A percentile compares a stretch with the other conserved stretches of the same genome.
These are phyloP conservation scores for Probaryconus sp. DNA, from an alignment of 1,140 invertebrate genomes.

Conservation along the genomic window DNA sequence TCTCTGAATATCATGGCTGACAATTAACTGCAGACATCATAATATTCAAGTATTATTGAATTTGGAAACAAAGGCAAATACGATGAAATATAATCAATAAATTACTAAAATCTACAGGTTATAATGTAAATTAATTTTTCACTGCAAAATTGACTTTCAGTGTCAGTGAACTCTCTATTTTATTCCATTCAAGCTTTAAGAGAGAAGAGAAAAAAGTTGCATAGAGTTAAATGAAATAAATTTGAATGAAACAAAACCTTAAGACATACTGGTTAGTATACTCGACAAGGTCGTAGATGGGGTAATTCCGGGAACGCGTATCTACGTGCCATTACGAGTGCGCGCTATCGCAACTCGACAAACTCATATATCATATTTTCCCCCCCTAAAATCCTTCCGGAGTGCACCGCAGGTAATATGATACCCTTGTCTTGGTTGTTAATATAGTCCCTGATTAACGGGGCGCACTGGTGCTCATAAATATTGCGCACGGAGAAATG, in stretches of 20 bases:
- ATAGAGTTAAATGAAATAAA: not conserved
- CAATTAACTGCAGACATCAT: no score
- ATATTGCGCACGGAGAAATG: conserved; percentile 41
- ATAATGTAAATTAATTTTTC: no score
- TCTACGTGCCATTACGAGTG: conserved; percentile 22
- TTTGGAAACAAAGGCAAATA: no score
- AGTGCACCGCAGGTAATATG: conserved; percentile 37
- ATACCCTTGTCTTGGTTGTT: conserved; percentile 56
- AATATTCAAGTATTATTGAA: no score
- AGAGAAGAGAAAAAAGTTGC: no score
- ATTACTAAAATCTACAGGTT: no score
- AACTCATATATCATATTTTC: conserved; percentile 37
- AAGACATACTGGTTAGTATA: no score
- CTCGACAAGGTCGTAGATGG: conserved; percentile 3
- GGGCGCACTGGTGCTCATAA: conserved; percentile 49
- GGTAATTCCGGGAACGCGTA: not conserved
- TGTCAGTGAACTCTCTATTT: no score
- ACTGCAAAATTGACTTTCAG: no score
- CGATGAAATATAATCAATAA: no score
- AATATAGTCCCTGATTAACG: conserved; percentile 59
- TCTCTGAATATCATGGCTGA: no score
- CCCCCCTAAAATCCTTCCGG: conserved; percentile 40
- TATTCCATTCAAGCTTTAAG: no score
- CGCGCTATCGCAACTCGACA: conserved; percentile 25
- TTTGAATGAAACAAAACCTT: conserved; percentile 5